Percentiles rank a stretch among this genome's conserved stretches.
Conservation (phyloP, 2,113 vertebrate species). For the Ifrita kowaldi region DNA sequence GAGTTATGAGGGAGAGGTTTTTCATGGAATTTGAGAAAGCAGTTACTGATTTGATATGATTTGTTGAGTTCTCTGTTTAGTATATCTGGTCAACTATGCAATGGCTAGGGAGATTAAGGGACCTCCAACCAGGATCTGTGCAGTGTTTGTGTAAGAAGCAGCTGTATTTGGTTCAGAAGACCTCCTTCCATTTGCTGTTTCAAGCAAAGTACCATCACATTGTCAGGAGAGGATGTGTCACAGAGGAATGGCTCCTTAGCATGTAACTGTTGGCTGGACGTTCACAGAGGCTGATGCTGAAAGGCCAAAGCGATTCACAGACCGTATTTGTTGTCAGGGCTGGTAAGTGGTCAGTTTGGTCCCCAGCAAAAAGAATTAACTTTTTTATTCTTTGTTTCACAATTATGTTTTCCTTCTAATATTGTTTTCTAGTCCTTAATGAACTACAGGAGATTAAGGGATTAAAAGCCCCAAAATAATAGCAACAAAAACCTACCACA, state of each 20-base stretch:
- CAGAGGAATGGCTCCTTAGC: neutral
- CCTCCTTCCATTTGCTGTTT: neutral
- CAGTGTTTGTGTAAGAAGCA: neutral
- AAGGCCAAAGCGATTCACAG: neutral
- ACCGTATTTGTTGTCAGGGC: neutral
- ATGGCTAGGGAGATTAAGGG: neutral
- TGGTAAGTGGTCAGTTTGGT: neutral
- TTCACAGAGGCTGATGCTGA: accelerated
- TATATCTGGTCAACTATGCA: neutral
- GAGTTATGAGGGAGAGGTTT: neutral
- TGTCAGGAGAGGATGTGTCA: neutral
- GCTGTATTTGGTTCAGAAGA: neutral
- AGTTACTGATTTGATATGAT: neutral
- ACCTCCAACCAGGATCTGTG: neutral
- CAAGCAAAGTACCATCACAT: neutral
- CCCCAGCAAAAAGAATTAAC: neutral
- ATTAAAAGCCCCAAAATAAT: neutral
- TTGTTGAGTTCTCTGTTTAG: neutral
- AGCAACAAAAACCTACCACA: neutral
- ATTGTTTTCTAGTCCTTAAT: neutral
- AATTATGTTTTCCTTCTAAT: neutral
- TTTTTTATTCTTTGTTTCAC: neutral
- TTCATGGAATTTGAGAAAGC: neutral
- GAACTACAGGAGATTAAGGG: neutral
- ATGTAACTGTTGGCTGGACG: neutral